Conservation (phyloP, 23 tunicate species). For the Ciona savignyi region DNA sequence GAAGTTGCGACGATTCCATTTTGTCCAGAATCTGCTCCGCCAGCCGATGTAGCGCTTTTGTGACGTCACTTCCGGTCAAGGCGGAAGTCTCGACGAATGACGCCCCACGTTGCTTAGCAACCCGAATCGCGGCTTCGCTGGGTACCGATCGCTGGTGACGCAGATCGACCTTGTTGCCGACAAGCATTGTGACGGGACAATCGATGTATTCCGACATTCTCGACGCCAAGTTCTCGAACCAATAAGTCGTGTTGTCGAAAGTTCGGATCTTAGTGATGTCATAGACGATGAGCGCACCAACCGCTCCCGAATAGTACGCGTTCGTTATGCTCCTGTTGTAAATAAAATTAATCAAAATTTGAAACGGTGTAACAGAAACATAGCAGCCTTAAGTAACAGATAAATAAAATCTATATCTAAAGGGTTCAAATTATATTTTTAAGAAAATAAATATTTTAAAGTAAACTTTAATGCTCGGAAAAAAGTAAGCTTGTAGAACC, state of each 20-base stretch:
- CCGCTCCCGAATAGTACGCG: conserved; percentile 28
- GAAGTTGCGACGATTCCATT: conserved; percentile 1
- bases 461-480: too few relatives aligned
- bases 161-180: conserved; percentile 80
- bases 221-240: conserved; percentile 22
- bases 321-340: conserved; percentile 18
- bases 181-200: conserved; percentile 49
- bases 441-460: too few relatives aligned
- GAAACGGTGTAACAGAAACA: too few relatives aligned
- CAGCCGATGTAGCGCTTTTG: conserved; percentile 53
- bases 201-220: not conserved
- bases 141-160: conserved; percentile 48
- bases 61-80: conserved; percentile 58
- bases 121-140: conserved; percentile 26
- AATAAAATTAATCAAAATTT: not conserved
- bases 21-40: conserved; percentile 27
- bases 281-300: conserved; percentile 40
- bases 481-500: too few relatives aligned
- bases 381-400: too few relatives aligned
- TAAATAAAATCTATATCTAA: too few relatives aligned
- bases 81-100: conserved; percentile 87
- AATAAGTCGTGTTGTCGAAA: conserved; percentile 33
- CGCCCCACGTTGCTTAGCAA: conserved; percentile 21
- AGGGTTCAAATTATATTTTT: not conserved
- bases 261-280: conserved; percentile 57